These are phyloP conservation scores for Diaphora mendica DNA, from an alignment of 2,888 invertebrate species.

Conservation along the genomic window DNA sequence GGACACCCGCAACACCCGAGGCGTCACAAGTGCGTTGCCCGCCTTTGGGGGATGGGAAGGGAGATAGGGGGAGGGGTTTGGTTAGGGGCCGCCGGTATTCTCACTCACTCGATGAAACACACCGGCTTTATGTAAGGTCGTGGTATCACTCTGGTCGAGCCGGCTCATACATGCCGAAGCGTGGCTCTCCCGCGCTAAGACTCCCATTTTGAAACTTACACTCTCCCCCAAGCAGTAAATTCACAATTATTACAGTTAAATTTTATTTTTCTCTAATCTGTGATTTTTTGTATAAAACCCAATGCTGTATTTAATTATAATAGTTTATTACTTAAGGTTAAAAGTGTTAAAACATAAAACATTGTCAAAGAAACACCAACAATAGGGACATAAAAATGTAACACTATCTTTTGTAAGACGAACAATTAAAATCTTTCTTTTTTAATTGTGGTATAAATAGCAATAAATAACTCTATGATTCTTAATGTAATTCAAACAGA, in stretches of 20 bases:
- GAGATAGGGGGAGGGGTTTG: no score
- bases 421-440: constrained; percentile 44
- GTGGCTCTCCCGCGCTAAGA: no score
- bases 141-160: no score
- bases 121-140: no score
- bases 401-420: constrained; percentile 75
- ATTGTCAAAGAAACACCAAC: constrained; percentile 59
- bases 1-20: no score
- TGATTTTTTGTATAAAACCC: neutral
- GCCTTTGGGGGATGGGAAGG: no score
- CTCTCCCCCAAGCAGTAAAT: neutral
- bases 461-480: constrained; percentile 56
- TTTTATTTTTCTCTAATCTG: neutral
- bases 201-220: no score
- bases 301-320: neutral
- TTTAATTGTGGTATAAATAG: constrained; percentile 53
- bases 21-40: no score
- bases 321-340: no score
- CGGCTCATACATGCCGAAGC: no score
- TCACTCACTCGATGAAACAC: no score
- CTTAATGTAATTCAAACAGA: constrained; percentile 44
- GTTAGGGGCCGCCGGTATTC: no score
- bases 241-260: neutral
- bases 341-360: constrained; percentile 40
- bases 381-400: constrained; percentile 66